Conservation (phyloP, 2,113 vertebrate species). For the Rhynchomys soricoides region DNA sequence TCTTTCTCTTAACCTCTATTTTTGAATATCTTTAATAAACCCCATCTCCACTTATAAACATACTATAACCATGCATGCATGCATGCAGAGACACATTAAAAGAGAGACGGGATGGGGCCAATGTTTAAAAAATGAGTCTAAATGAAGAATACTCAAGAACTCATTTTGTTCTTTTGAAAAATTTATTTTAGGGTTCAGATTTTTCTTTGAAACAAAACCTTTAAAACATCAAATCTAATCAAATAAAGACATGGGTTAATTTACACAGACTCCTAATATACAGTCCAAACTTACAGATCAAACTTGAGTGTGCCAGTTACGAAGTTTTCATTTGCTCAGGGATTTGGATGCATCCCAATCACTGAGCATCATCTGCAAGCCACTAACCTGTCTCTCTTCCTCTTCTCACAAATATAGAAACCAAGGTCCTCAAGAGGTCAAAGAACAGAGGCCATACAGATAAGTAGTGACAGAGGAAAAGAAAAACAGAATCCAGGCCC, state of each 20-base stretch:
- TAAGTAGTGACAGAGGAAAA: not conserved
- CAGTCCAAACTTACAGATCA: not conserved
- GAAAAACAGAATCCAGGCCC: not conserved
- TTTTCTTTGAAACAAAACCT: not conserved
- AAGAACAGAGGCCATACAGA: not conserved
- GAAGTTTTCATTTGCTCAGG: not conserved
- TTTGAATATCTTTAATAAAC: not conserved
- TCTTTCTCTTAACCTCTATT: not conserved
- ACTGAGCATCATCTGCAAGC: not conserved
- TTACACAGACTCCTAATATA: not conserved
- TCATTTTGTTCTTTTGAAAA: not conserved
- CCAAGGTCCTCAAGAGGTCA: not conserved
- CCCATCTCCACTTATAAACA: not conserved
- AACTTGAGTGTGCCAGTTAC: not conserved
- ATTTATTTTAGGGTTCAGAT: not conserved
- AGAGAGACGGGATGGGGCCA: not conserved
- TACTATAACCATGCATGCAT: not conserved
- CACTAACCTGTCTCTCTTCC: not conserved
- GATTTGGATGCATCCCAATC: not conserved
- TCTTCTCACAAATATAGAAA: conserved; percentile 53
- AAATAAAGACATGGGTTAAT: not conserved
- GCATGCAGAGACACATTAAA: not conserved
- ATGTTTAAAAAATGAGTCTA: not conserved
- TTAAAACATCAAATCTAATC: not conserved
- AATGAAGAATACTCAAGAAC: not conserved